phyloP scores from a whole-genome alignment of 2,797 vertebrate species.

The Poecilia gillii region DNA sequence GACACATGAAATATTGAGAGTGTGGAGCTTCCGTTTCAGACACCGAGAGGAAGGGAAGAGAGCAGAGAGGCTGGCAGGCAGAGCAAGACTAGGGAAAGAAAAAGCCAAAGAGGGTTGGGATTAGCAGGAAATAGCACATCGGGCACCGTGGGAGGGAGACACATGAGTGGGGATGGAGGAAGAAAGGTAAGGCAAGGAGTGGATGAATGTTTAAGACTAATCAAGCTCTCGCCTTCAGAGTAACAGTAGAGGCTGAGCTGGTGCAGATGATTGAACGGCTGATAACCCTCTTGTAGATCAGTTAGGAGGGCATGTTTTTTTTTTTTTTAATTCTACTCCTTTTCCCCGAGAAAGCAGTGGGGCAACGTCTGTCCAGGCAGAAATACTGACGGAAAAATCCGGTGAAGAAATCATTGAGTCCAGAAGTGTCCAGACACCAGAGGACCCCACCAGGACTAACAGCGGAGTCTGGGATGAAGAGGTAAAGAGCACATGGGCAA shows the following conservation, averaged over 20 bases:
- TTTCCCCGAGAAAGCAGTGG: constrained; percentile 54
- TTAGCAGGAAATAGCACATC: constrained; percentile 39
- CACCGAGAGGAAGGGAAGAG: constrained; percentile 33
- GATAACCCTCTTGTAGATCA: constrained; percentile 55
- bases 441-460: constrained; percentile 6
- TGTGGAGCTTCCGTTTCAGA: constrained; percentile 81
- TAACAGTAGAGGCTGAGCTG: constrained; percentile 48
- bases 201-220: constrained; percentile 35
- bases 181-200: constrained; percentile 68
- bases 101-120: constrained; percentile 43
- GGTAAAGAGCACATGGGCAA: constrained; percentile 36
- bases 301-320: constrained; percentile 54
- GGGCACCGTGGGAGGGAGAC: constrained; percentile 60
- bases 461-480: constrained; percentile 29
- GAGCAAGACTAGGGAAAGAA: constrained; percentile 17
- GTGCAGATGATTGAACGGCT: constrained; percentile 50
- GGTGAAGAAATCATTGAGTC: constrained; percentile 12
- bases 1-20: constrained; percentile 84
- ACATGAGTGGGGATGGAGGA: constrained; percentile 67
- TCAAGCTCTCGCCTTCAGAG: constrained; percentile 34
- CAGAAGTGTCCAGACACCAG: constrained; percentile 19
- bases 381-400: constrained; percentile 19
- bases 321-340: constrained; percentile 20
- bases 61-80: constrained; percentile 16
- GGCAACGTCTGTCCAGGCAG: constrained; percentile 37